Conservation (phyloP, 1,140 invertebrate species). For the Neomicropteryx cornuta region DNA sequence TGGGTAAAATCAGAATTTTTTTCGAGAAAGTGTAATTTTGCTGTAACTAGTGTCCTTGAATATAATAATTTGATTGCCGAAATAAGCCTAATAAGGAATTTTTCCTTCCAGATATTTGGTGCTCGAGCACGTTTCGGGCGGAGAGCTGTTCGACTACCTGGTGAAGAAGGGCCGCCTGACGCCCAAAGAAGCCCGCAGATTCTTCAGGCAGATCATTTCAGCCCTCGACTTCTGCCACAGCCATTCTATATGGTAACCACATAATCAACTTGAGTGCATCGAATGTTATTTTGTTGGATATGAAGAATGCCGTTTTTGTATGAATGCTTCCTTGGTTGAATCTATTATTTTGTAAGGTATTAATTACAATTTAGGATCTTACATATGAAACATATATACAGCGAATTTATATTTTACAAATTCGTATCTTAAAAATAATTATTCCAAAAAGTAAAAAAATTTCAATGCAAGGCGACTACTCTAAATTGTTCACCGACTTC, state of each 20-base stretch:
- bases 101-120: conserved; percentile 79
- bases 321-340: background rate
- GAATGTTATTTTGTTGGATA: background rate
- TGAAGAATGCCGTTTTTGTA: background rate
- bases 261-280: background rate
- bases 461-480: no score
- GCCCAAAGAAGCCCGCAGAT: conserved; percentile 94
- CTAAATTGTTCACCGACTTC: no score
- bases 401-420: no score
- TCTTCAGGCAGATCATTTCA: conserved; percentile 99
- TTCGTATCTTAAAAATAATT: no score
- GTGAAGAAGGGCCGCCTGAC: conserved; percentile 97
- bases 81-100: no score
- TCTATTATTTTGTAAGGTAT: background rate
- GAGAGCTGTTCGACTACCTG: conserved; percentile 98
- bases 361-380: conserved; percentile 1
- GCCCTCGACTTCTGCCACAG: conserved; percentile 99
- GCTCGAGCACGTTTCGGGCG: conserved; percentile 96
- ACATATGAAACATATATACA: no score
- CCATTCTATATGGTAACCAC: conserved; percentile 95
- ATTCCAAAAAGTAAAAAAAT: no score
- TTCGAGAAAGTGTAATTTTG: no score
- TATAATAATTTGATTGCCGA: no score
- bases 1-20: no score
- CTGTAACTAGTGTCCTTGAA: no score